Base-by-base conservation (phyloP, 2,888 invertebrate species). In the Lycaena phlaeas region DNA sequence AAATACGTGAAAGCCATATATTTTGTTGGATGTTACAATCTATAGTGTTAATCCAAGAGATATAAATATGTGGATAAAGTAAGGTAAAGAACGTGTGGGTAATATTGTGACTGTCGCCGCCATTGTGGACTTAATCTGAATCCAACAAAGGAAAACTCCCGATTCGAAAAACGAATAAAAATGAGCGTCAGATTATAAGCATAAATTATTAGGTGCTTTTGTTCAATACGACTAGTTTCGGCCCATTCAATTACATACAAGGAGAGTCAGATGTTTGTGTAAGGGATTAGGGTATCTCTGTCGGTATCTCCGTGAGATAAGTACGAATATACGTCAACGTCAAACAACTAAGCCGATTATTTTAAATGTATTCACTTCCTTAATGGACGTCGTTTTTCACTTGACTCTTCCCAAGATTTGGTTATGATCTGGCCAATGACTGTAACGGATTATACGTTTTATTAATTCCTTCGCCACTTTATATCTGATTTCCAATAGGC, bases 311-410 rank as follows among this genome's bases (percentile, higher is more conserved):
- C 73, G 78, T 75, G 73, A 78, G 82, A 82, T 84, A 84, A 84
- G 81, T 82, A 79, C 76, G 79, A 78, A 79, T 81, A 84, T 84
- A 81, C 79, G 84, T 84, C 84, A 84, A 84, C 84, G 84, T 84
- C 82, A 74, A 74, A 74, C 76, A 75, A 63, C 74, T 82, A 84
- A 82, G 84, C 84, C 81, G 84, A 84, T 84, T 82, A 84, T 82
- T 82, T 84, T 81, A 84, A 84, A 84, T 82, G 82, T 84, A 84
- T 84, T 84, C 82, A 84, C 84, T 82, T 81, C 82, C 82, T 77
- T 84, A 84, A 84, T 84, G 84, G 81, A 73, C 64, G 74, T 79
- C 82, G 76, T 81, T 84, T 81, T 82, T 84, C 82, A 82, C 74
- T 68, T 52, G 62, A 61, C 70, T 61, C 76, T 79, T 68, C 81